Base-by-base conservation (phyloP, 2,888 invertebrate genomes). In the Synergus umbraculus region DNA sequence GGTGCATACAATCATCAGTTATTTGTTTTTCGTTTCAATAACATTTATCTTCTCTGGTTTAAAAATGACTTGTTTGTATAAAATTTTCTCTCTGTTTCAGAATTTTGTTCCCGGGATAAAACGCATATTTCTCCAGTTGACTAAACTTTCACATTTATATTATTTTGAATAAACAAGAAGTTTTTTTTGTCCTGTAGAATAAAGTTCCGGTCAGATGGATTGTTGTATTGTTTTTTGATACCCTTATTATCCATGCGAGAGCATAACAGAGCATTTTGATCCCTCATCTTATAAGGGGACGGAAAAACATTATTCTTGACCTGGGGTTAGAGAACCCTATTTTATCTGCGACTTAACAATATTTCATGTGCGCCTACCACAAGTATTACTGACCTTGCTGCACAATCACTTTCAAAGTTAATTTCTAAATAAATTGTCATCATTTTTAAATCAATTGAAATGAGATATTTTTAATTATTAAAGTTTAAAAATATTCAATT, bases 221-320 rank as follows among this genome's bases (percentile, higher is more conserved):
- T 41, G 65, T 9, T 22, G 22, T 4, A 65, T 65, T n/a, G 18
- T 43, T 65, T 41, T 65, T 65, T 65, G 15, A 65, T 65, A 18
- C n/a, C 8, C 65, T 65, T 18, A 65, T 65, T 9, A 41, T 65
- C 43, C 18, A 43, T 43, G 41, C 0, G 37, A 43, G 66, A 41
- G 10, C 2, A 66, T n/a, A 9, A 10, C 18, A 10, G 41, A n/a
- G 54, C n/a, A 54, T 54, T 54, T 8, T 54, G 54, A 15, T 66
- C n/a, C 37, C 15, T 9, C 10, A n/a, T 66, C n/a, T n/a, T 43
- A 37, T 37, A n/a, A 9, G 66, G 66, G 43, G 18, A 66, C 9
- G 41, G n/a, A 43, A 43, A 37, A 66, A n/a, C 41, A 66, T 66
- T 18, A 66, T n/a, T 43, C 43, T 43, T 18, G 43, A 66, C 66